These are phyloP conservation scores for Sipha flava DNA, from an alignment of 1,140 invertebrate genomes.

Conservation along the genomic window DNA sequence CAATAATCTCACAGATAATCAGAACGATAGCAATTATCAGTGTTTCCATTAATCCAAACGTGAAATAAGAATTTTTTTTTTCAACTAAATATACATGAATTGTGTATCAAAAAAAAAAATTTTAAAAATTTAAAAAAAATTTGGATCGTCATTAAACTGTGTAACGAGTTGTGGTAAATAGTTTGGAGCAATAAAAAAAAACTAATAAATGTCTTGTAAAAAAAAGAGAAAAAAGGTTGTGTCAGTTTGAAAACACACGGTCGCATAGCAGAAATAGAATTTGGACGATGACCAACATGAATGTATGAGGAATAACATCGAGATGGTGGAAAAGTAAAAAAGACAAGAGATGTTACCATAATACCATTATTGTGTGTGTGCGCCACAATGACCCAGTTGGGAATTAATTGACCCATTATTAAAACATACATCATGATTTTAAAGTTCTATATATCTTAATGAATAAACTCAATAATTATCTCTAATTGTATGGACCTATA, in stretches of 20 bases:
- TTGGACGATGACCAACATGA: not conserved
- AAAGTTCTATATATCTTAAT: not conserved
- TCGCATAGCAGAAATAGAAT: constrained; percentile 13
- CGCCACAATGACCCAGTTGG: not conserved
- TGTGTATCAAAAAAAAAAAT: too few relatives aligned
- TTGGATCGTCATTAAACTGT: not conserved
- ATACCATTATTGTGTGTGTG: not conserved
- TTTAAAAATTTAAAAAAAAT: not conserved
- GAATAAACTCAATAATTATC: too few relatives aligned
- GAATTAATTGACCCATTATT: not conserved
- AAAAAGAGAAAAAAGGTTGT: constrained; percentile 4
- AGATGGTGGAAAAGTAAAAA: not conserved
- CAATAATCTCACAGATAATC: too few relatives aligned
- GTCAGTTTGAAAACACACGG: constrained; percentile 12
- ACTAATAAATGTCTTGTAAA: not conserved
- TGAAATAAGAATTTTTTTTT: too few relatives aligned
- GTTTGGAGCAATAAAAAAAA: not conserved
- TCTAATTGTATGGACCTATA: too few relatives aligned
- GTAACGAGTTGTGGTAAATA: not conserved
- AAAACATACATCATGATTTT: not conserved
- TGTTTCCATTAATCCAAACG: too few relatives aligned
- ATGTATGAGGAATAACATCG: not conserved
- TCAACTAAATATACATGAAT: not conserved
- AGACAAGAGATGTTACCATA: constrained; percentile 7
- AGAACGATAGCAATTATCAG: too few relatives aligned